These are phyloP conservation scores for Drepanosiphum platanoidis DNA, from an alignment of 2,888 invertebrate species.

Conservation along the genomic window DNA sequence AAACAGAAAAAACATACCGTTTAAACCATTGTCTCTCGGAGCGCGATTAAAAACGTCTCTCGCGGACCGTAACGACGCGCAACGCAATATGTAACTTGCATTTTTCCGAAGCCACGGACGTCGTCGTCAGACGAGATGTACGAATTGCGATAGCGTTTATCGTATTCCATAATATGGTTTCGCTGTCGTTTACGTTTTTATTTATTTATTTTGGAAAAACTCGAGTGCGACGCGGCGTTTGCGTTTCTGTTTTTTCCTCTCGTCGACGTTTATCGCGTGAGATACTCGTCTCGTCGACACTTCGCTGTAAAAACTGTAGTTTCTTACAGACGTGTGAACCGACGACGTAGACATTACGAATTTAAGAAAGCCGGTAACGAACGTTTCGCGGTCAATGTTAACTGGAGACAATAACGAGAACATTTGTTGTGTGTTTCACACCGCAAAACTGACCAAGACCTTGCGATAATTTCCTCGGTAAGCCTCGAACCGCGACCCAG, in stretches of 20 bases:
- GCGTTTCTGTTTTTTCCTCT: too few species aligned
- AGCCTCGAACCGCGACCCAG: background rate
- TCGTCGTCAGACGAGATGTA: background rate
- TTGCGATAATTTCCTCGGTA: slow-evolving; percentile 9
- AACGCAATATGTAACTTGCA: background rate
- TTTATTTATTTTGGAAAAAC: too few species aligned
- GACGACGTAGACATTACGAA: background rate
- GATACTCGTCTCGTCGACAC: too few species aligned
- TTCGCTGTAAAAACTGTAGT: too few species aligned
- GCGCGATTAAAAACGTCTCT: background rate
- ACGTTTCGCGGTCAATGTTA: slow-evolving; percentile 27
- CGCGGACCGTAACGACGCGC: too few species aligned
- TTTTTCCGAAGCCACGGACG: background rate
- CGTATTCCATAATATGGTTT: too few species aligned
- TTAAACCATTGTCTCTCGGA: background rate
- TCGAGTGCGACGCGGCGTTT: too few species aligned
- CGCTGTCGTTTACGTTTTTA: too few species aligned
- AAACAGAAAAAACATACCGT: too few species aligned
- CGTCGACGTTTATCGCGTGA: too few species aligned
- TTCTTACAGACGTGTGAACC: background rate
- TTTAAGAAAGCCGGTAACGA: background rate
- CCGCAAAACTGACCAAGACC: slow-evolving; percentile 39
- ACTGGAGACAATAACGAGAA: slow-evolving; percentile 28
- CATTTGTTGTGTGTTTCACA: slow-evolving; percentile 9
- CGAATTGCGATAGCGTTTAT: too few species aligned